Evolutionary conservation across 2,797 vertebrate genomes (phyloP), one percentile per base, ranked within the genome.

Genomic region (Coracias cyanogaster): DNA sequence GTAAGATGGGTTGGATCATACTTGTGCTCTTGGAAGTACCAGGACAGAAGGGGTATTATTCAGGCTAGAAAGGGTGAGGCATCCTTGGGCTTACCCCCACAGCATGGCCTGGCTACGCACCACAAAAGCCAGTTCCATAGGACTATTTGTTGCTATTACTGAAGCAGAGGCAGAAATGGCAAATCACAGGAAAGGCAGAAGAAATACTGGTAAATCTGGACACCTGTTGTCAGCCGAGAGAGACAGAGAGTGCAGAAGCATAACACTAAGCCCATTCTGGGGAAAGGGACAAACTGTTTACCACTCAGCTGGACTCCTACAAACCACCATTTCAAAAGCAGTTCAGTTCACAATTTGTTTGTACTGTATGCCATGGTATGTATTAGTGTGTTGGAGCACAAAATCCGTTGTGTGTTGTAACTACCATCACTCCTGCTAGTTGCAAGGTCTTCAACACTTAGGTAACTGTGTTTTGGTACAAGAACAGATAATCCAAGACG

Each of bases 321-420:
- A 76, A 86, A n/a, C 3, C 18, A 41, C 7, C 28, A 37, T 33
- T 94, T 67, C 0, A 1, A 65, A 86, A 69, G 41, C 24, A 29
- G 12, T 49, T 82, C 20, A 17, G 15, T 31, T 55, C 28, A 22
- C 52, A 28, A 15, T 61, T 37, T 43, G 1, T 49, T 37, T 87
- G 19, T 64, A 24, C 6, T 29, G 10, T 29, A 35, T 71, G 25
- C 24, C 31, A 12, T 8, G 20, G 5, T 35, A 29, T 6, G 2
- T 48, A 8, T 8, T 33, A 6, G 7, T 39, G 31, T 71, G 48
- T 7, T 77, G 25, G n/a, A 74, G 22, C 26, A 45, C 0, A 1
- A 12, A 26, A 46, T 4, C 10, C 20, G 3, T 6, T 48, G 9
- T 0, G 0, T 55, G 41, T 45, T 45, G 20, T 46, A 87, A 29